Evolutionary conservation across 2,797 vertebrate genomes (phyloP).

Genomic region (Tympanoctomys barrerae): DNA sequence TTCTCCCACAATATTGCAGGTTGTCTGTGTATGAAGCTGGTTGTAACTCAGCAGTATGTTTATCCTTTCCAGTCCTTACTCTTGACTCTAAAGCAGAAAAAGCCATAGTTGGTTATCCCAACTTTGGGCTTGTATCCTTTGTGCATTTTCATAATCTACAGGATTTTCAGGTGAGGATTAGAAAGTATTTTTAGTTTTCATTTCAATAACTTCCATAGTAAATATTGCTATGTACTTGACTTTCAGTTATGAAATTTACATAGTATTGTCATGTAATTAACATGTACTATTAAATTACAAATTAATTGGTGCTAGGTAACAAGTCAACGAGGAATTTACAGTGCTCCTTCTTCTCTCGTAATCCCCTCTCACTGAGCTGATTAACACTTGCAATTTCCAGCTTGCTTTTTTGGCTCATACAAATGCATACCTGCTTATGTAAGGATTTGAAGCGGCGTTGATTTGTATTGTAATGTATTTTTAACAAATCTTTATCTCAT

Average conservation of each 20-base stretch:
- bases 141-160: not conserved
- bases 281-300: not conserved
- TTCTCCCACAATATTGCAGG: not conserved
- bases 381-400: not conserved
- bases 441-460: slow-evolving; percentile 25
- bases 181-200: slow-evolving; percentile 28
- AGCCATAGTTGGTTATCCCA: not conserved
- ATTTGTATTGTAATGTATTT: not conserved
- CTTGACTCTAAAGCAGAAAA: not conserved
- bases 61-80: not conserved
- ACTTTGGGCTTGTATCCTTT: not conserved
- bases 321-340: slow-evolving; percentile 6
- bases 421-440: not conserved
- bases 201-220: slow-evolving; percentile 28
- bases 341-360: not conserved
- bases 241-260: slow-evolving; percentile 8
- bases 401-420: not conserved
- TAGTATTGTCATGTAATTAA: slow-evolving; percentile 2
- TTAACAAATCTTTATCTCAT: not conserved
- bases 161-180: not conserved
- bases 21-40: not conserved
- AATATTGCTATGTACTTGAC: not conserved
- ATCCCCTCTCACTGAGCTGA: not conserved
- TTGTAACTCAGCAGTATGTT: not conserved
- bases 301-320: not conserved